Conservation (phyloP, 2,888 invertebrate species). For the Smittia aterrima region DNA sequence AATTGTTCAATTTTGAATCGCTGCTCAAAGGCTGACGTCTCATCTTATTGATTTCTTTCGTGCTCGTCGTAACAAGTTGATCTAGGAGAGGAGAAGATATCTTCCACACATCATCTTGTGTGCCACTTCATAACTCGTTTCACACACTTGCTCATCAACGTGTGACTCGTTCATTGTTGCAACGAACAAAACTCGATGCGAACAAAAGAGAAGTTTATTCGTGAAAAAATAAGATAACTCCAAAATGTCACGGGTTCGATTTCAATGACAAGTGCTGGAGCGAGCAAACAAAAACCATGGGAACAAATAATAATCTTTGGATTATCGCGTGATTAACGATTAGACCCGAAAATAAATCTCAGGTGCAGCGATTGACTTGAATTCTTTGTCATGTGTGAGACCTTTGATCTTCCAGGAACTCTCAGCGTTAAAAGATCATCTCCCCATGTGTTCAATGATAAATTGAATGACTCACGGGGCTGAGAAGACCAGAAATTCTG, state of each 20-base stretch:
- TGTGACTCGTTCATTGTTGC: constrained; percentile 1
- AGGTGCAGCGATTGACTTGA: too few relatives aligned
- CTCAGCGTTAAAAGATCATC: background rate
- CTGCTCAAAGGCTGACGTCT: too few relatives aligned
- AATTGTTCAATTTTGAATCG: background rate
- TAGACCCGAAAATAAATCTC: too few relatives aligned
- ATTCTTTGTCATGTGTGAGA: too few relatives aligned
- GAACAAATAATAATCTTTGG: too few relatives aligned
- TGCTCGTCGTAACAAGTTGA: background rate
- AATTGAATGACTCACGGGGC: background rate
- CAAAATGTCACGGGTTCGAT: constrained; percentile 30
- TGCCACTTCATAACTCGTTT: constrained; percentile 7
- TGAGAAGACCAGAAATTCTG: background rate
- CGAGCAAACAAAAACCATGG: background rate
- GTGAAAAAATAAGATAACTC: background rate
- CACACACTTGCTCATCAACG: constrained; percentile 7
- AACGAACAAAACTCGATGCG: background rate
- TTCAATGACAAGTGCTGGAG: constrained; percentile 20
- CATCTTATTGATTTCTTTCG: too few relatives aligned
- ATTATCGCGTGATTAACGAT: too few relatives aligned
- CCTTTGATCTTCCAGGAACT: background rate
- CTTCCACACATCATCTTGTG: background rate
- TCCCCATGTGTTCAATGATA: background rate
- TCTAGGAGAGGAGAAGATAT: background rate
- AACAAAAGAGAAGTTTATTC: background rate